A percentile compares a stretch with the other conserved stretches of the same genome.
These are phyloP conservation scores for Idaea biselata DNA, from an alignment of 2,888 invertebrate species.

Conservation along the genomic window DNA sequence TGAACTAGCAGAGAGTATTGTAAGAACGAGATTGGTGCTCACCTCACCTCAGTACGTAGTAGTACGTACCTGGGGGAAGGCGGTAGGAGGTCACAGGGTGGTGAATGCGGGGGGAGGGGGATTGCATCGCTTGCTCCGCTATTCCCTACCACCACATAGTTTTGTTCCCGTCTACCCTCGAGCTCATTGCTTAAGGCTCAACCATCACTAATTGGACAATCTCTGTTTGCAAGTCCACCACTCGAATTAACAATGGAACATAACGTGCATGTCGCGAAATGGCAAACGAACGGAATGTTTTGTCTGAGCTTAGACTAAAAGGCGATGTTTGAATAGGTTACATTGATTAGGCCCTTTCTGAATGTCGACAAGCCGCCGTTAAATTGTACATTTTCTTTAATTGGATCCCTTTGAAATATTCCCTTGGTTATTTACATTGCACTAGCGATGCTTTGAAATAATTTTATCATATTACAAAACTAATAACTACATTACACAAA, in stretches of 20 bases:
- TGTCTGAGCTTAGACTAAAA: neutral
- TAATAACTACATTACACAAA: too few species aligned
- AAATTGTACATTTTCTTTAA: neutral
- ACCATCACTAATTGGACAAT: constrained; percentile 60
- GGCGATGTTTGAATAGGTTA: constrained; percentile 4
- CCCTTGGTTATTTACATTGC: neutral
- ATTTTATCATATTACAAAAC: too few species aligned
- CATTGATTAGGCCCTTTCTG: constrained; percentile 8
- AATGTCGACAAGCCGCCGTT: neutral
- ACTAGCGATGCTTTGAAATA: neutral
- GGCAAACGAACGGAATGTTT: constrained; percentile 7
- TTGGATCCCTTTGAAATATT: neutral
- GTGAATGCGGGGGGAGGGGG: constrained; percentile 30
- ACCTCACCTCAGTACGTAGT: constrained; percentile 41
- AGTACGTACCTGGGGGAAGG: constrained; percentile 51
- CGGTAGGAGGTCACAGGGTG: constrained; percentile 24
- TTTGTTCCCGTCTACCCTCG: constrained; percentile 67
- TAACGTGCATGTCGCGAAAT: constrained; percentile 33
- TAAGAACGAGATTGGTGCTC: constrained; percentile 65
- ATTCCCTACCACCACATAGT: constrained; percentile 66
- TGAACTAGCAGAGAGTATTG: constrained; percentile 48
- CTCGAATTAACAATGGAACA: constrained; percentile 43
- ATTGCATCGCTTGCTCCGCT: constrained; percentile 57
- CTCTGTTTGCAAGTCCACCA: constrained; percentile 45
- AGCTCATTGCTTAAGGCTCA: constrained; percentile 61